Conservation (phyloP, 2,113 vertebrate genomes). For the Monopterus albus region DNA sequence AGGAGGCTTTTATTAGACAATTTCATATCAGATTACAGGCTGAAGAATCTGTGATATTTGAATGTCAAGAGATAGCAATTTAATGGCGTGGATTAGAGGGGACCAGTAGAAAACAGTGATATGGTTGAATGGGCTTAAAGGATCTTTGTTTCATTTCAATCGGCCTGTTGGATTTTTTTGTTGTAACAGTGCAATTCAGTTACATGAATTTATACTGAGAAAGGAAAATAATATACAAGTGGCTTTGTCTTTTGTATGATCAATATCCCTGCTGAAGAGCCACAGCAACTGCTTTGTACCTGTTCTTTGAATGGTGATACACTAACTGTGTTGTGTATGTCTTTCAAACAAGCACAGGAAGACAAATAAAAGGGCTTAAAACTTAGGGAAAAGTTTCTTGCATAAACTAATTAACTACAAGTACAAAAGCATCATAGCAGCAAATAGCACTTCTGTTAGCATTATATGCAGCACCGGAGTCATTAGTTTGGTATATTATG, state of each 20-base stretch:
- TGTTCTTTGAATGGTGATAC: not conserved
- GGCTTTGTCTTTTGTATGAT: too few species aligned
- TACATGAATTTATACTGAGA: conserved; percentile 38
- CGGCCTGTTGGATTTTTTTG: conserved; percentile 18
- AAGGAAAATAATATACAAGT: not conserved
- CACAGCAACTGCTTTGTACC: not conserved
- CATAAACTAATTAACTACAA: conserved; percentile 12
- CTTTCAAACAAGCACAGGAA: not conserved
- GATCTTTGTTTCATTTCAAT: conserved; percentile 58
- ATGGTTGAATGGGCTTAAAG: conserved; percentile 59
- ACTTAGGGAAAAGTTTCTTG: not conserved
- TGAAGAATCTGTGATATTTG: conserved; percentile 49
- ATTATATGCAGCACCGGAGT: too few species aligned
- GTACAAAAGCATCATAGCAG: too few species aligned
- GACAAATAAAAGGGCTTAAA: not conserved
- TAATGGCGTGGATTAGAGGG: conserved; percentile 50
- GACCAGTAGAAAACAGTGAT: conserved; percentile 42
- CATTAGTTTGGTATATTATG: too few species aligned
- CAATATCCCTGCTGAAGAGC: conserved; percentile 17
- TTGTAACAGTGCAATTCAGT: conserved; percentile 24
- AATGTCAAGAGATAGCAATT: conserved; percentile 37
- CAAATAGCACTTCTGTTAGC: too few species aligned
- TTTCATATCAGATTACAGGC: conserved; percentile 47
- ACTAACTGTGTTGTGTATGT: not conserved
- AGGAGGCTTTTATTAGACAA: conserved; percentile 13